A percentile compares a stretch with the other conserved stretches of the same genome.
Evolutionary conservation across 2,113 vertebrate genomes (phyloP).

Genomic region (Theropithecus gelada): DNA sequence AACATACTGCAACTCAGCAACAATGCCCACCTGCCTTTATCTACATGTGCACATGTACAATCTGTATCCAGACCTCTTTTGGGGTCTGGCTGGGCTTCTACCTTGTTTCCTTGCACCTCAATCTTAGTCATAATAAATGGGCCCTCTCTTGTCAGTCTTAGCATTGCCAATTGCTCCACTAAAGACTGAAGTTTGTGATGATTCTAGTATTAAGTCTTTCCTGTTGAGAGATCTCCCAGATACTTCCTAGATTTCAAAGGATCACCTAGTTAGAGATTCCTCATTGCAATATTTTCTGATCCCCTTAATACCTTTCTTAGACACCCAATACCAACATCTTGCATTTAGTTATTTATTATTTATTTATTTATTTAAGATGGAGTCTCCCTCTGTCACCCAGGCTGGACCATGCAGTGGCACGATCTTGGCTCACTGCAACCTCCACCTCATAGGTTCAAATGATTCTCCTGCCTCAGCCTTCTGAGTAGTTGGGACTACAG

Average conservation of each 20-base stretch:
- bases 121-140: neutral
- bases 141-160: neutral
- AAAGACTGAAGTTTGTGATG: neutral
- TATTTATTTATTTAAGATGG: too few species aligned
- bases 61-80: neutral
- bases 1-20: neutral
- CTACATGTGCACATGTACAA: neutral
- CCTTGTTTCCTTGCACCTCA: neutral
- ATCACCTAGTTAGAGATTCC: neutral
- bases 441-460: too few species aligned
- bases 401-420: too few species aligned
- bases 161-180: neutral
- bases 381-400: too few species aligned
- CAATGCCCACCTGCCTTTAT: neutral
- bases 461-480: too few species aligned
- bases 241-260: neutral
- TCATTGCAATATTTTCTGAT: neutral
- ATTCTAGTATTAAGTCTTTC: neutral
- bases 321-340: neutral
- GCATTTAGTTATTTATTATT: neutral
- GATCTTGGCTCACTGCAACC: too few species aligned
- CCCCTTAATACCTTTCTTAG: neutral
- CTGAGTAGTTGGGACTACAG: too few species aligned
- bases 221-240: neutral
- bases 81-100: neutral